Percentiles rank a stretch among this genome's conserved stretches.
phyloP scores from a whole-genome alignment of 2,797 vertebrate genomes.

The Cottoperca gobio region DNA sequence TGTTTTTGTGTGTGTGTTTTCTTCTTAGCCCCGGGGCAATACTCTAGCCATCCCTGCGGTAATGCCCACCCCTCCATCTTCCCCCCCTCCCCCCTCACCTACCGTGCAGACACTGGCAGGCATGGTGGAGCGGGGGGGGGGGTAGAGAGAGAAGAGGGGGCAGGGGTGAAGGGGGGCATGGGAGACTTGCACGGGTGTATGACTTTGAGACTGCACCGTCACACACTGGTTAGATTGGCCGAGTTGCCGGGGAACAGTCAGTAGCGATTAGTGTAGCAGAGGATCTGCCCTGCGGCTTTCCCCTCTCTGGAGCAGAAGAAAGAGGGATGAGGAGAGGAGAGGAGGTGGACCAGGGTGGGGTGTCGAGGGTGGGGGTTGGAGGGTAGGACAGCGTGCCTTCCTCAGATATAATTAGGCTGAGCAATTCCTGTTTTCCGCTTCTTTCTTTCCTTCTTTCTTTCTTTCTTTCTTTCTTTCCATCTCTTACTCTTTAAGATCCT shows the following conservation, averaged over 20 bases:
- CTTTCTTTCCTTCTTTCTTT: slow-evolving; percentile 17
- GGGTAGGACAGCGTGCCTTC: slow-evolving; percentile 18
- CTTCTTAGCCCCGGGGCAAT: slow-evolving; percentile 63
- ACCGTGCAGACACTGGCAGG: slow-evolving; percentile 62
- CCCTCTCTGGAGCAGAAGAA: slow-evolving; percentile 68
- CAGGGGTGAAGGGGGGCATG: slow-evolving; percentile 26
- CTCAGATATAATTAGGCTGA: slow-evolving; percentile 49
- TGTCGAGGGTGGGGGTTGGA: not conserved
- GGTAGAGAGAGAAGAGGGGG: not conserved
- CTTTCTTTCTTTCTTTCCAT: not conserved
- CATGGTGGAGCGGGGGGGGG: slow-evolving; percentile 8
- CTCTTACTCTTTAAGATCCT: not conserved
- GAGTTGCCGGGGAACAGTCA: slow-evolving; percentile 82
- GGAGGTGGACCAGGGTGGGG: slow-evolving; percentile 34
- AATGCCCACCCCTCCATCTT: slow-evolving; percentile 35
- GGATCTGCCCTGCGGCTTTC: slow-evolving; percentile 79
- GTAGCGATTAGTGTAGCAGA: slow-evolving; percentile 80
- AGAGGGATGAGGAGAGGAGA: slow-evolving; percentile 35
- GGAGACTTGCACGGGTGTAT: slow-evolving; percentile 46
- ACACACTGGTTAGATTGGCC: slow-evolving; percentile 75
- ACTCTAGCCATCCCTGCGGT: slow-evolving; percentile 71
- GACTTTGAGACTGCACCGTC: slow-evolving; percentile 74
- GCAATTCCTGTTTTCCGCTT: not conserved
- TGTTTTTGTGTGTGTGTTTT: slow-evolving; percentile 61
- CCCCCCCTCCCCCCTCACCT: slow-evolving; percentile 11